Evolutionary conservation across 92 coral and sea anemone species (phyloP).

Genomic region (Palythoa grandis): DNA sequence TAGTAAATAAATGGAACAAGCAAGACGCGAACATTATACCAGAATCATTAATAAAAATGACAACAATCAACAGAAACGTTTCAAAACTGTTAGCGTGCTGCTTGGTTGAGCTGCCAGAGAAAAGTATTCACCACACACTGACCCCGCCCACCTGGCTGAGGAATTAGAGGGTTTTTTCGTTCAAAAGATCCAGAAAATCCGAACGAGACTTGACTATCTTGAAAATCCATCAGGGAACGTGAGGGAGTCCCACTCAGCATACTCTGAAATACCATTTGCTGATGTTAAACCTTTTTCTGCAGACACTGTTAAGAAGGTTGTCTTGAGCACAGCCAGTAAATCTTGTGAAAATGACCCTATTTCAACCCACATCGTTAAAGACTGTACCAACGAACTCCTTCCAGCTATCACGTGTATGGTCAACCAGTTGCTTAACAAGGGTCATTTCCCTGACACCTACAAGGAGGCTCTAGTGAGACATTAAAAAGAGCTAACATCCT

Average conservation of each 20-base stretch:
- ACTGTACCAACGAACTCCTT: too few species aligned
- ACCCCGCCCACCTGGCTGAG: not conserved
- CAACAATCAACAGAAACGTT: not conserved
- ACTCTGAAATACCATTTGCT: not conserved
- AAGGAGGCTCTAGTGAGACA: too few species aligned
- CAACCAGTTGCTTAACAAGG: not conserved
- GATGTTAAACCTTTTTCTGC: not conserved
- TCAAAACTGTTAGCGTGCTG: not conserved
- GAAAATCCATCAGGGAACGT: too few species aligned
- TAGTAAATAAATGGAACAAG: not conserved
- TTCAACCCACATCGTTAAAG: not conserved
- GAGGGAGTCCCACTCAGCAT: too few species aligned
- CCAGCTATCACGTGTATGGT: too few species aligned
- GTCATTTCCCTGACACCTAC: not conserved
- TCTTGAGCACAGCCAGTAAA: too few species aligned
- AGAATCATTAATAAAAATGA: not conserved
- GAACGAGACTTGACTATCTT: not conserved
- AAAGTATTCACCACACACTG: not conserved
- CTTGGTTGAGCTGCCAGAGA: too few species aligned
- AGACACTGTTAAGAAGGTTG: not conserved
- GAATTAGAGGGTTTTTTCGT: not conserved
- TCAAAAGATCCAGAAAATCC: not conserved
- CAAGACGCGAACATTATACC: not conserved
- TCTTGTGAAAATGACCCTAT: not conserved
- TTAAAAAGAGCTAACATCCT: too few species aligned